Base-by-base conservation (phyloP, 2,113 vertebrate species). In the Muntiacus muntjak region DNA sequence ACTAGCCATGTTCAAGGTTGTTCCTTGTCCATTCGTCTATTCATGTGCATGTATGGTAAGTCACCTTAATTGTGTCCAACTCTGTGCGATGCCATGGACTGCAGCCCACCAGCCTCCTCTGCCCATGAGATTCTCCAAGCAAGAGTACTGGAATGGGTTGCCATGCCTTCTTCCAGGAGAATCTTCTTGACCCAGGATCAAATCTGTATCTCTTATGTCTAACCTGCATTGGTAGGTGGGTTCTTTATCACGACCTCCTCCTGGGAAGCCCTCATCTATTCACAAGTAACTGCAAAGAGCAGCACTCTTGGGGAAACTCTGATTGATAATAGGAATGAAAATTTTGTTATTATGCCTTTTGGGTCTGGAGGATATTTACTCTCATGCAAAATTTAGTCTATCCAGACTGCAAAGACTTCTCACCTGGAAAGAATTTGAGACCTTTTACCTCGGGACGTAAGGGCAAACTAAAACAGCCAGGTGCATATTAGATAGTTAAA, bases 1-100 rank as follows among this genome's bases (percentile, higher is more conserved):
- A 43, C 52, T 91, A 67, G 36, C 6, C 40, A 2, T 71, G 28
- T 47, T 92, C 15, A 60, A 76, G 26, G 43, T 86, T 33, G 76
- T 55, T 14, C 0, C 5, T 19, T 5, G 12, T 92, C 50, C 14
- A 26, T 84, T 87, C 11, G 1, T 91, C 50, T 78, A 25, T 81
- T 82, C 55, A 89, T 23, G 8, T 23, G 64, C 10, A 36, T 6
- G 33, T 1, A 0, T 23, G n/a, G 4, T 71, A 71, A 36, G n/a
- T 71, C 10, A 71, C n/a, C 19, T 71, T 9, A 71, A 10, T 5
- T n/a, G 5, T 71, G 19, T 71, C 64, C 0, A 0, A 71, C 64
- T 23, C 19, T 36, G 9, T 36, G 19, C 0, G 19, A 36, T 9
- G 4, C 9, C n/a, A 21, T 36, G 19, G n/a, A 71, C n/a, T 36